These are phyloP conservation scores for Parapsyche elsis DNA, from an alignment of 1,140 invertebrate genomes.

Conservation along the genomic window DNA sequence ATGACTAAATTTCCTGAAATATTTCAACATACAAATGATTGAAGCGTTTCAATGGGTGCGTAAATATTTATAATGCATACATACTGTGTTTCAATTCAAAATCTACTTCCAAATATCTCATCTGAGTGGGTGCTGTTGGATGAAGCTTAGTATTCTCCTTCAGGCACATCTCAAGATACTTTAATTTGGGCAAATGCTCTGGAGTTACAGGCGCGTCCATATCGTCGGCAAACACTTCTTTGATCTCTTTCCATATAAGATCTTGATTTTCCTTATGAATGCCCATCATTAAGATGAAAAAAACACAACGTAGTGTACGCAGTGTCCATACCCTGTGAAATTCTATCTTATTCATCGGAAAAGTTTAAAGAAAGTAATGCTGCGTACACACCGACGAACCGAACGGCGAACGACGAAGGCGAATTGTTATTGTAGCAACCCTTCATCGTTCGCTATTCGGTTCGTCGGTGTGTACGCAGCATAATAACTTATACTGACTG, in stretches of 20 bases:
- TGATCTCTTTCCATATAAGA: too few species aligned
- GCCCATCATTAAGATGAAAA: constrained; percentile 23
- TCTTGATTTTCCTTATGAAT: too few species aligned
- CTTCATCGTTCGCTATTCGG: too few species aligned
- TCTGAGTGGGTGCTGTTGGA: constrained; percentile 10
- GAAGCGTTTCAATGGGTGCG: too few species aligned
- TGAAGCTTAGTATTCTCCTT: constrained; percentile 15
- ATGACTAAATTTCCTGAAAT: constrained; percentile 8
- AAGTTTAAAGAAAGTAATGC: background rate
- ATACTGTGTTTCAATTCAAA: constrained; percentile 8
- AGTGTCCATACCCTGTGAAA: constrained; percentile 8
- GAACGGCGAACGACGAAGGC: too few species aligned
- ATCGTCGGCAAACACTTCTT: too few species aligned
- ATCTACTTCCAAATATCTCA: background rate
- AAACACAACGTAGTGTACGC: background rate
- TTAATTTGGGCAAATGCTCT: background rate
- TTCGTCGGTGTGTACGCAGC: too few species aligned
- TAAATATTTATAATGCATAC: too few species aligned
- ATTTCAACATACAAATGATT: too few species aligned
- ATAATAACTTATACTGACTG: constrained; percentile 25
- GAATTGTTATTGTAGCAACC: too few species aligned
- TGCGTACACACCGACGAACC: too few species aligned
- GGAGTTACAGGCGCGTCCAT: too few species aligned
- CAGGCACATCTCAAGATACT: constrained; percentile 12
- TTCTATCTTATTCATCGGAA: background rate